Base-by-base conservation (phyloP, 2,113 vertebrate species). In the Illadopsis cleaveri region DNA sequence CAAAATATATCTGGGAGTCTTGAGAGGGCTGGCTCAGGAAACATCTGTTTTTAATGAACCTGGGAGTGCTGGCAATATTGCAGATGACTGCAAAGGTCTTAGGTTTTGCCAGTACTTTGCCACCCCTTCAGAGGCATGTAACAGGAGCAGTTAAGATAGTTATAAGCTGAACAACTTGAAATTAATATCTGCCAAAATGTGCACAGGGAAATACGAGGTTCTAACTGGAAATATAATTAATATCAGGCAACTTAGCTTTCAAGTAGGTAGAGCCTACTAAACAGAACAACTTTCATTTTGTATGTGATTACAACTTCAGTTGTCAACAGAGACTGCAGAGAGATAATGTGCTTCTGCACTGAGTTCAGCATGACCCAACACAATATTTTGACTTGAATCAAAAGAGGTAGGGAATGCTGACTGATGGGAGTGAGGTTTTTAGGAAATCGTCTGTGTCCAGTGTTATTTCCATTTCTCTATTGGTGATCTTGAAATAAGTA, bases 401-500 rank as follows among this genome's bases (percentile, higher is more conserved):
- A 89, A 93, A 89, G 20, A 53, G 7, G 56, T 28, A 86, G 54
- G 20, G 64, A 90, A 84, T 47, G 11, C 35, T 92, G 69, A 83
- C 72, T 75, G 72, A 94, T 75, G 47, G 42, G 51, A 77, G 58
- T 25, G 53, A 73, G 31, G 10, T 48, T 93, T 90, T 61, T 51
- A 62, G 48, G 71, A 88, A 87, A 92, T 75, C 83, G 60, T 24
- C 56, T 33, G n/a, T 90, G 72, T 71, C 85, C 3, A 2, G 53
- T 57, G 20, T 83, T 95, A 82, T 90, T 95, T 96, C 76, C 53
- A 66, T 93, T 89, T 90, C 50, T 83, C 24, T 86, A 25, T 44
- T 11, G 0, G 37, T 62, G 50, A 77, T 88, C 68, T 54, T 62
- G 71, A 93, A 94, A 90, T 89, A 96, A 90, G 88, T 83, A 84